A percentile compares a stretch with the other conserved stretches of the same genome.
phyloP scores from a whole-genome alignment of 2,888 invertebrate genomes.

The Nymphalis urticae region DNA sequence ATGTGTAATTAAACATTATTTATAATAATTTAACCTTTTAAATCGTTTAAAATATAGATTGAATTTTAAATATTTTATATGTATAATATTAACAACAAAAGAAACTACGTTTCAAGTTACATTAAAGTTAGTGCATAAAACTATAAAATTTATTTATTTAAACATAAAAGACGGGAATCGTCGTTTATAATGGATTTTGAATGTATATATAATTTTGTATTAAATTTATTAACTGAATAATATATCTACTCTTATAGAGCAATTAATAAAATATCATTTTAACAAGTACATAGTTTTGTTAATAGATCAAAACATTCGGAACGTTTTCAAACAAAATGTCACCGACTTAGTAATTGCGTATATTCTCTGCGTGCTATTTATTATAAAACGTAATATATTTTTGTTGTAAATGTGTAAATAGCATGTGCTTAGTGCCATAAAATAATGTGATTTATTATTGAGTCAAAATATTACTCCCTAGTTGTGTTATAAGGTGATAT shows the following conservation, averaged over 20 bases:
- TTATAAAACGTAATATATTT: constrained; percentile 43
- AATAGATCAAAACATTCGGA: constrained; percentile 20
- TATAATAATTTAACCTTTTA: too few relatives aligned
- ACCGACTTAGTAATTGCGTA: constrained; percentile 64
- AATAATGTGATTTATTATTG: constrained; percentile 37
- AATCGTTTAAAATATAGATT: too few relatives aligned
- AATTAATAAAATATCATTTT: background rate
- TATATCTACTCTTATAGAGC: background rate
- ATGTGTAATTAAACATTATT: too few relatives aligned
- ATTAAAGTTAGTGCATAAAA: too few relatives aligned
- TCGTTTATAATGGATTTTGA: too few relatives aligned
- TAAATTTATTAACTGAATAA: background rate
- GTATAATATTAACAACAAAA: too few relatives aligned
- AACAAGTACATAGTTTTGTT: background rate
- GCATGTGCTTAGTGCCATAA: constrained; percentile 39
- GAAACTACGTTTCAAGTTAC: too few relatives aligned
- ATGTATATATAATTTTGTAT: background rate
- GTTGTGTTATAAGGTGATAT: constrained; percentile 15
- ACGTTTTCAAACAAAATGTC: constrained; percentile 53
- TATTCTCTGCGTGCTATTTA: constrained; percentile 56
- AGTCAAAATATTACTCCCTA: constrained; percentile 20
- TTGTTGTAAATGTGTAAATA: constrained; percentile 50
- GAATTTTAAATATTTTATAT: too few relatives aligned
- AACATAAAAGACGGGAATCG: too few relatives aligned
- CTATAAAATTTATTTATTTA: too few relatives aligned